These are phyloP conservation scores for Thunnus maccoyii DNA, from an alignment of 2,113 vertebrate species.

Conservation along the genomic window DNA sequence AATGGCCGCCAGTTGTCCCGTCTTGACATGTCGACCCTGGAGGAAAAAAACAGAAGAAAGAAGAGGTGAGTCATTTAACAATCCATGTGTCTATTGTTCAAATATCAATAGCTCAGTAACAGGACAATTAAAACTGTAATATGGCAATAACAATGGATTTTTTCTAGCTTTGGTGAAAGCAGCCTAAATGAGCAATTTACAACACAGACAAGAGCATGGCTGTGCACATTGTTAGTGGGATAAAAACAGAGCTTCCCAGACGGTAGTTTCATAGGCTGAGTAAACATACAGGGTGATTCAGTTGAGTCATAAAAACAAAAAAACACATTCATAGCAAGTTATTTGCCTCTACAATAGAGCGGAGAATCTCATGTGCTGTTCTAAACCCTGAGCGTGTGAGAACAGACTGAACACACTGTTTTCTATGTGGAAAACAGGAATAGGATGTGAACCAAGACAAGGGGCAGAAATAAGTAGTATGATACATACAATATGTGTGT, in stretches of 20 bases:
- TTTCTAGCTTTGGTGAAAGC: background rate
- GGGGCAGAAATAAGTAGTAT: background rate
- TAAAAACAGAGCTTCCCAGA: conserved; percentile 1
- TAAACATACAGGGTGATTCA: conserved; percentile 26
- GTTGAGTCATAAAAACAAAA: conserved; percentile 11
- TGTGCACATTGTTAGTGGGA: background rate
- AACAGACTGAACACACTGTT: conserved; percentile 2
- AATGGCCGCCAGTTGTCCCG: conserved; percentile 97
- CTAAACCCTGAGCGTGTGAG: conserved; percentile 15
- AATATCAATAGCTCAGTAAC: background rate
- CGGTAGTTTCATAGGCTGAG: background rate
- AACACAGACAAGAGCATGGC: background rate
- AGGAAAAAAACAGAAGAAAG: conserved; percentile 62
- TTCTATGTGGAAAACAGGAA: background rate
- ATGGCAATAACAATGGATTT: background rate
- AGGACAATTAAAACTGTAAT: background rate
- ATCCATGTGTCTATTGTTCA: background rate
- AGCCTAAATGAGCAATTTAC: conserved; percentile 1
- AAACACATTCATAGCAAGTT: conserved; percentile 31
- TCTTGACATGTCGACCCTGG: conserved; percentile 99
- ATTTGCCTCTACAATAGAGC: conserved; percentile 21
- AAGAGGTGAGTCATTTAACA: conserved; percentile 13
- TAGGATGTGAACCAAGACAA: background rate
- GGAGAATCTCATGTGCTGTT: background rate
- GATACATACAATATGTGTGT: background rate